These are phyloP conservation scores for Orthonyx spaldingii DNA, from an alignment of 2,113 vertebrate species.

Conservation along the genomic window DNA sequence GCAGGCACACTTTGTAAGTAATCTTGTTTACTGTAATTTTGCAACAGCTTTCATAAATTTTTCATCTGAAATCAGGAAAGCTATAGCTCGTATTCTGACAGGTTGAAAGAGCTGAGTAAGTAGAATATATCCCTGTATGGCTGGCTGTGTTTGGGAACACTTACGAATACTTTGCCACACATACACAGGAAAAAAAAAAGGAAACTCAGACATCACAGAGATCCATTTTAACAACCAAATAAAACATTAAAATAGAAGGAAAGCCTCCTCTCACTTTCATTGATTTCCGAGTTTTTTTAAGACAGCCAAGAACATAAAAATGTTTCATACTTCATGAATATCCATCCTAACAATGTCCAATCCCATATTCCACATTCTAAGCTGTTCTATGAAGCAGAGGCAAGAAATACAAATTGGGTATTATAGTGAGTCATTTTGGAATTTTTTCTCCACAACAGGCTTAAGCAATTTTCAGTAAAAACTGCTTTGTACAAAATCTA, in stretches of 20 bases:
- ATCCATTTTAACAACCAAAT: not conserved
- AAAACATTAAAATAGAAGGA: not conserved
- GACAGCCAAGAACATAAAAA: not conserved
- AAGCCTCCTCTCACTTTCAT: not conserved
- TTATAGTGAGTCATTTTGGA: not conserved
- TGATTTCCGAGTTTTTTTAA: not conserved
- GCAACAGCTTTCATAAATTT: constrained; percentile 51
- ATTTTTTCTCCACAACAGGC: not conserved
- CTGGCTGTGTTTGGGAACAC: not conserved
- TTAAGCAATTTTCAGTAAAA: not conserved
- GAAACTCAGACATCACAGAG: not conserved
- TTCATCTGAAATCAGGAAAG: constrained; percentile 36
- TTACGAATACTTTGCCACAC: not conserved
- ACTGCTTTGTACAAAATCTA: not conserved
- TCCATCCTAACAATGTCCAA: not conserved
- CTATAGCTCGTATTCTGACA: constrained; percentile 16
- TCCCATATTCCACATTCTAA: not conserved
- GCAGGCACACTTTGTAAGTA: constrained; percentile 29
- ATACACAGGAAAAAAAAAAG: not conserved
- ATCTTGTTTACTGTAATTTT: constrained; percentile 39
- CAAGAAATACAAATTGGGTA: not conserved
- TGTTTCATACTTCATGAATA: not conserved
- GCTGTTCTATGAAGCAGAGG: not conserved
- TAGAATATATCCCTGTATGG: not conserved
- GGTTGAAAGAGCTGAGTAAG: constrained; percentile 26